These are phyloP conservation scores for Psephotus haematonotus DNA, from an alignment of 2,113 vertebrate species.

Conservation along the genomic window DNA sequence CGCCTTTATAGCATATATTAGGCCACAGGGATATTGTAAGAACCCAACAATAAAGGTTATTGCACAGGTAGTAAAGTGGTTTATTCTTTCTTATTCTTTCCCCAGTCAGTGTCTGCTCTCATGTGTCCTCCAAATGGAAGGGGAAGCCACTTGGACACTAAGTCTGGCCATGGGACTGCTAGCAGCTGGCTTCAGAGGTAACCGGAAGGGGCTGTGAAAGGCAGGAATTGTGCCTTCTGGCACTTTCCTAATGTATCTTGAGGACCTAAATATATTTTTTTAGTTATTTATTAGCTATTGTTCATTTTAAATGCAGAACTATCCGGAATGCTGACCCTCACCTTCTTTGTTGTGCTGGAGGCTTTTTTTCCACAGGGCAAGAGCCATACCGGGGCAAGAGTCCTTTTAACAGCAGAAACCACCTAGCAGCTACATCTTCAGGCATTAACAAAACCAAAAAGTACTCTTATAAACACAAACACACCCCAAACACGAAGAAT, in stretches of 20 bases:
- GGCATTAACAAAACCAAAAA: not conserved
- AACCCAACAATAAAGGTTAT: not conserved
- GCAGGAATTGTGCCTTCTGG: not conserved
- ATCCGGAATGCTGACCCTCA: not conserved
- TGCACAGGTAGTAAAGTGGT: constrained; percentile 2
- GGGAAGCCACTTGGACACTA: not conserved
- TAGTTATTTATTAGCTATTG: not conserved
- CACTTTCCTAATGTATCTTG: not conserved
- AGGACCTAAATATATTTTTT: not conserved
- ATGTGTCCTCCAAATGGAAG: not conserved
- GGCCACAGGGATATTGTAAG: not conserved
- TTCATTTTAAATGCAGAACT: not conserved
- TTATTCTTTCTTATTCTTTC: not conserved
- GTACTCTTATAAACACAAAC: not conserved
- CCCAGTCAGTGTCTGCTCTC: not conserved
- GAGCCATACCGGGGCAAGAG: not conserved
- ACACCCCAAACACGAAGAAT: not conserved
- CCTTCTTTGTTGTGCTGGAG: not conserved
- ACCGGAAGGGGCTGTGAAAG: not conserved
- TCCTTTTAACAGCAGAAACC: not conserved
- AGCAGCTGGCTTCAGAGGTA: not conserved
- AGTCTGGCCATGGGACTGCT: not conserved
- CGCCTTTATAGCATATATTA: constrained; percentile 33
- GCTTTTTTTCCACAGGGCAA: not conserved
- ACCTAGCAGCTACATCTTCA: not conserved